Conservation (phyloP, 2,113 vertebrate species). For the Leucopsar rothschildi region DNA sequence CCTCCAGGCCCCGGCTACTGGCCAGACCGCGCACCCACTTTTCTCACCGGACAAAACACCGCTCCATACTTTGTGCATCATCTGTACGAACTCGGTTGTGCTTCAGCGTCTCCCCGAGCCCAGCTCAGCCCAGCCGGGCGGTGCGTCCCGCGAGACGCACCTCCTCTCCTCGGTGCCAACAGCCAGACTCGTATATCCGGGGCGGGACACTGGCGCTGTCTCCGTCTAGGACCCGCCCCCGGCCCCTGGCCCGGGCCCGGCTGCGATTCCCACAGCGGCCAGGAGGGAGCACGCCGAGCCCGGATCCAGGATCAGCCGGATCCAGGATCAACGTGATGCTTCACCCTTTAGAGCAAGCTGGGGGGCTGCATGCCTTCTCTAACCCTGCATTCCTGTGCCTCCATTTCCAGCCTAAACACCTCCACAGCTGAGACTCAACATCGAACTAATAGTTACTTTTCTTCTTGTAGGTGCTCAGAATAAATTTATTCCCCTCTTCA, state of each 20-base stretch:
- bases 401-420: background rate
- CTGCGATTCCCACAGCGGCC: background rate
- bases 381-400: no score
- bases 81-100: background rate
- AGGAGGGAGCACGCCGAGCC: slow-evolving; percentile 16
- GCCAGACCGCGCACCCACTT: background rate
- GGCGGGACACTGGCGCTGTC: no score
- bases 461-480: background rate
- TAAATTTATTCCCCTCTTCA: rapidly evolving
- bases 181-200: background rate
- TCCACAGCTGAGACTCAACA: background rate
- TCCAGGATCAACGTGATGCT: rapidly evolving
- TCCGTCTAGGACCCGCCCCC: no score
- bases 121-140: background rate
- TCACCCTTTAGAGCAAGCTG: background rate
- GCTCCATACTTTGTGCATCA: background rate
- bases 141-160: background rate
- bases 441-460: background rate
- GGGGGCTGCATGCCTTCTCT: background rate
- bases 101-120: background rate
- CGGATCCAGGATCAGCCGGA: background rate
- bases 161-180: background rate
- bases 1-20: background rate
- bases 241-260: background rate
- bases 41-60: rapidly evolving